Base-by-base conservation (phyloP, 2,888 invertebrate genomes). In the Aporophyla lueneburgensis region DNA sequence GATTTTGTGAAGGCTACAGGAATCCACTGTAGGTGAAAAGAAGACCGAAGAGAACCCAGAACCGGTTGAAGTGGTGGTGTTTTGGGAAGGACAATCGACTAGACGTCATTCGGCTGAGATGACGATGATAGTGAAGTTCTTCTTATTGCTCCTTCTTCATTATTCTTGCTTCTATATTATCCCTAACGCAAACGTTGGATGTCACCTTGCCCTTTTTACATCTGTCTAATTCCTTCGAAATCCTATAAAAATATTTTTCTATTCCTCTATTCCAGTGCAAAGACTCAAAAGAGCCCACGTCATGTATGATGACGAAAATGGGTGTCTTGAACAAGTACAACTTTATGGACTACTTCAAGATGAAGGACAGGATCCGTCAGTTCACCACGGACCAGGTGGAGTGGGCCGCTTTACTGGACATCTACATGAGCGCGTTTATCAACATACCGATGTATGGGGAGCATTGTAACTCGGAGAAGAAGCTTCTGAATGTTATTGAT, bases 281-380 rank as follows among this genome's bases (percentile, higher is more conserved):
- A 82, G 92, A 92, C 40, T 83, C 92, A 3, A 91, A 93, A 0
- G 91, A 88, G 0, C 88, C 95, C 1, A 93, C 95, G 0, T 89
- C 85, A 0, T 96, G 96, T 63, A 24, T 96, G 0, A 77, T 96
- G 75, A 81, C 81, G 3, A 94, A 94, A 80, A 96, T 96, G 95
- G 93, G 91, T 0, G 87, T 94, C 1, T 83, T 96, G 2, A 96
- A 94, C 86, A 94, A 93, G 80, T 96, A 95, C 84, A 91, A 91
- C 0, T 96, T 96, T 87, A 89, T 96, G 87, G 95, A 96, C 66
- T 93, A 96, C 80, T 96, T 96, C 88, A 92, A 90, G 77, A 95
- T 95, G 94, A 95, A 95, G 83, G 92, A 94, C 49, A 88, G 80
- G 7, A 93, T 96, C 43, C 90, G 93, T 0, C 76, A 87, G n/a